These are phyloP conservation scores for Sanderia malayensis DNA, from an alignment of 30 jellyfish, hydroid and myxozoan genomes.

Conservation along the genomic window DNA sequence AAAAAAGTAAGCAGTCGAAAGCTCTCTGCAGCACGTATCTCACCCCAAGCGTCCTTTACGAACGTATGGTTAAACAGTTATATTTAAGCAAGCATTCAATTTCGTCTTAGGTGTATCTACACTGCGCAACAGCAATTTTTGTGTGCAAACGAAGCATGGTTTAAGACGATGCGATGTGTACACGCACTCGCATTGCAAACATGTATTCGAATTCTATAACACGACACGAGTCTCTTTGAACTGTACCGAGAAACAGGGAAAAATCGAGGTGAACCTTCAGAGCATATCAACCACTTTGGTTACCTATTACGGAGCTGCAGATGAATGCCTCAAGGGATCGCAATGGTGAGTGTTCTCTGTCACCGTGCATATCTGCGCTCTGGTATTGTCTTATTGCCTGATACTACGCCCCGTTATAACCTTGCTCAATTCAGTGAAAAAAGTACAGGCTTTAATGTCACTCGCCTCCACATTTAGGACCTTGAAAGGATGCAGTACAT, in stretches of 20 bases:
- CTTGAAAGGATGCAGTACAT: too few species aligned
- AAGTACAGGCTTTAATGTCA: too few species aligned
- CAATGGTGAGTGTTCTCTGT: constrained; percentile 25
- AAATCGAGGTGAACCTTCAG: constrained; percentile 17
- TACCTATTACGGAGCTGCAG: constrained; percentile 31
- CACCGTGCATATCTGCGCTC: background rate
- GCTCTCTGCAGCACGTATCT: too few species aligned
- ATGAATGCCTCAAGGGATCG: constrained; percentile 36
- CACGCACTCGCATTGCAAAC: constrained; percentile 27
- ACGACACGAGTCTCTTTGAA: constrained; percentile 11
- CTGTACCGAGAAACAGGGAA: constrained; percentile 18
- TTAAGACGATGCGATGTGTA: constrained; percentile 21
- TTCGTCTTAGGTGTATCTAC: too few species aligned
- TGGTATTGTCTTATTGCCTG: too few species aligned
- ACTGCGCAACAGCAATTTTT: background rate
- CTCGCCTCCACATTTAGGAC: too few species aligned
- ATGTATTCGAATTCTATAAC: constrained; percentile 13
- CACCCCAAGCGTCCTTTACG: too few species aligned
- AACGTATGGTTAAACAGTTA: too few species aligned
- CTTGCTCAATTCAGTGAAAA: too few species aligned
- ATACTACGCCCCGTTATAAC: too few species aligned
- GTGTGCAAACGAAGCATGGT: background rate
- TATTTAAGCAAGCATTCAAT: too few species aligned
- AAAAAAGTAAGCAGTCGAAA: too few species aligned
- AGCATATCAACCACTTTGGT: constrained; percentile 22